Percentiles rank a stretch among this genome's conserved stretches.
Evolutionary conservation across 2,113 vertebrate genomes (phyloP).

Genomic region (Oryzias celebensis): DNA sequence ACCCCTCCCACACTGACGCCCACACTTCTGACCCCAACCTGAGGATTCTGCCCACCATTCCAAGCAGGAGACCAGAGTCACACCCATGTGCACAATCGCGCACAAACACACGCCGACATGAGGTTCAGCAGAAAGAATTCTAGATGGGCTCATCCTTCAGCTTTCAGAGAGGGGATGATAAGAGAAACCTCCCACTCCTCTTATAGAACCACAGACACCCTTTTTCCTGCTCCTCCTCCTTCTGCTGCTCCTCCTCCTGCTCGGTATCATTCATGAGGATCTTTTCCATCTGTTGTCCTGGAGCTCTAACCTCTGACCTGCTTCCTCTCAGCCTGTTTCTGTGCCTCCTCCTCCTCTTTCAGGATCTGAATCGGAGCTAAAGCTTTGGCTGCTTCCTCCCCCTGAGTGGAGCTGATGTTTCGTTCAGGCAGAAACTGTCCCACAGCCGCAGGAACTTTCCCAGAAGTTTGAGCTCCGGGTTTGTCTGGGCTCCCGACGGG

Average conservation of each 20-base stretch:
- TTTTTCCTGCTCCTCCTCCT: neutral
- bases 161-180: neutral
- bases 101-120: neutral
- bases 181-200: slow-evolving; percentile 39
- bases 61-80: too few relatives aligned
- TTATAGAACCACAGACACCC: slow-evolving; percentile 24
- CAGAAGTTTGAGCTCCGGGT: too few relatives aligned
- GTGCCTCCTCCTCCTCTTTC: neutral
- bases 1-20: neutral
- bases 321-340: neutral
- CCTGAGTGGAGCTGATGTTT: too few relatives aligned
- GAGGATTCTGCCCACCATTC: too few relatives aligned
- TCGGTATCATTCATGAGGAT: slow-evolving; percentile 24
- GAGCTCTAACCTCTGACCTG: slow-evolving; percentile 50
- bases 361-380: neutral
- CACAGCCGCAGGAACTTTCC: too few relatives aligned
- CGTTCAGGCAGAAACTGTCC: too few relatives aligned
- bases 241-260: neutral
- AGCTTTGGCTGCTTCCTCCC: too few relatives aligned
- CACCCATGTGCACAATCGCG: neutral
- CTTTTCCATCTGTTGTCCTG: slow-evolving; percentile 46
- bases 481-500: too few relatives aligned
- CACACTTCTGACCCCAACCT: too few relatives aligned
- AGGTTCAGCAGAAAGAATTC: slow-evolving; percentile 31
- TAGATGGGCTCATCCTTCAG: slow-evolving; percentile 44